Conservation (phyloP, 2,888 invertebrate genomes). For the Trissonchulus latispiculum region DNA sequence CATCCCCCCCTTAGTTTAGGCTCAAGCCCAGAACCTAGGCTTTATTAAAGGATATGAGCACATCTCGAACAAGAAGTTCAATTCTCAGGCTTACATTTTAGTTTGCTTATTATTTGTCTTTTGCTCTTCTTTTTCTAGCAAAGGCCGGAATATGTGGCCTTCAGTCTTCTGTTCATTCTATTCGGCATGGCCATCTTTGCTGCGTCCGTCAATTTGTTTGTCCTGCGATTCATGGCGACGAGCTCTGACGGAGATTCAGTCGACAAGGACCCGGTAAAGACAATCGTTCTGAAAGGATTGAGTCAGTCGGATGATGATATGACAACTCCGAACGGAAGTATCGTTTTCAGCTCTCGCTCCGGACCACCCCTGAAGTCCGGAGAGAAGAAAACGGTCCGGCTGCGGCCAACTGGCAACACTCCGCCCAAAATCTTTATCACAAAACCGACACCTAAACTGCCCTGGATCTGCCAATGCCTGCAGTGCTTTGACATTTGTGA, state of each 20-base stretch:
- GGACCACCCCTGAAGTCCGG: background rate
- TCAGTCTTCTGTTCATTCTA: conserved; percentile 90
- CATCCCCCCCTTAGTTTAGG: too few species aligned
- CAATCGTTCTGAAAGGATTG: conserved; percentile 2
- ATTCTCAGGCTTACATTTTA: too few species aligned
- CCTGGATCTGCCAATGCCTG: background rate
- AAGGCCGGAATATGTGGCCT: conserved; percentile 81
- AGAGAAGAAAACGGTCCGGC: background rate
- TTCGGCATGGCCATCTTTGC: conserved; percentile 97
- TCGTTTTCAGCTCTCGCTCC: background rate
- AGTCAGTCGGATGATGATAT: conserved; percentile 1
- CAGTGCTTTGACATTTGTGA: background rate
- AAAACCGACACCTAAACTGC: background rate
- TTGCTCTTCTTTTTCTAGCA: conserved; percentile 64
- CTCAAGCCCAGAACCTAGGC: too few species aligned
- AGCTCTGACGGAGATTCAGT: conserved; percentile 94
- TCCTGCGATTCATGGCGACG: conserved; percentile 83
- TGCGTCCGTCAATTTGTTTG: conserved; percentile 89
- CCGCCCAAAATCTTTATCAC: background rate
- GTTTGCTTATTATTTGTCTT: too few species aligned
- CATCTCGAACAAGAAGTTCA: too few species aligned
- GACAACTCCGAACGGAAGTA: conserved; percentile 9
- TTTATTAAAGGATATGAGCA: too few species aligned
- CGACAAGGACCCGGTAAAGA: conserved; percentile 58
- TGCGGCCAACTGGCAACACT: background rate